These are phyloP conservation scores for Semicossyphus pulcher DNA, from an alignment of 2,113 vertebrate species.

Conservation along the genomic window DNA sequence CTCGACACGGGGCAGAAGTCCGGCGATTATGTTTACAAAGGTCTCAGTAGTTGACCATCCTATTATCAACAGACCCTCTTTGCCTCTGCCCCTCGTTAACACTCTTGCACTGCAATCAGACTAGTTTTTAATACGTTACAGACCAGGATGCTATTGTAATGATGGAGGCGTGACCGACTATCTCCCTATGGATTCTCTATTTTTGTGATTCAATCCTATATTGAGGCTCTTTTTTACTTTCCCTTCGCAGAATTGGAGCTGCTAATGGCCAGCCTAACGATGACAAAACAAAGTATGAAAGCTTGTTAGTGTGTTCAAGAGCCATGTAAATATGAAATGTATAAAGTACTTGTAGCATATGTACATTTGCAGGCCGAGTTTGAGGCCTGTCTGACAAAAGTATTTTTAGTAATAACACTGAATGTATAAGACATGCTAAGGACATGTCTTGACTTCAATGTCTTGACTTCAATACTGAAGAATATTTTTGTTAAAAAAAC, in stretches of 20 bases:
- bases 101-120: slow-evolving; percentile 81
- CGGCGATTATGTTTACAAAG: slow-evolving; percentile 78
- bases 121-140: slow-evolving; percentile 61
- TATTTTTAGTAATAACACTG: slow-evolving; percentile 99
- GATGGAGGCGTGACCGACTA: slow-evolving; percentile 70
- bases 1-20: slow-evolving; percentile 35
- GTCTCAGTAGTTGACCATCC: slow-evolving; percentile 52
- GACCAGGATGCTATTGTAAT: slow-evolving; percentile 63
- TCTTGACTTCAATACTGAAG: slow-evolving; percentile 86
- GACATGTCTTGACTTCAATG: slow-evolving; percentile 87
- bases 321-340: slow-evolving; percentile 97
- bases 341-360: slow-evolving; percentile 96
- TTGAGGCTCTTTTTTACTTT: slow-evolving; percentile 54
- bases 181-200: slow-evolving; percentile 65
- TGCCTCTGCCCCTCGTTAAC: slow-evolving; percentile 54
- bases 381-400: slow-evolving; percentile 87
- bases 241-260: slow-evolving; percentile 76
- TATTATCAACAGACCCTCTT: slow-evolving; percentile 60
- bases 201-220: slow-evolving; percentile 58
- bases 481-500: slow-evolving; percentile 88
- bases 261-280: slow-evolving; percentile 78
- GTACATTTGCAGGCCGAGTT: slow-evolving; percentile 91
- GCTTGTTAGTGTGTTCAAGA: slow-evolving; percentile 79
- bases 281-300: slow-evolving; percentile 76
- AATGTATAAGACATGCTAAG: slow-evolving; percentile 90